Base-by-base conservation (phyloP, 1,140 invertebrate genomes). In the Gryon sp. region DNA sequence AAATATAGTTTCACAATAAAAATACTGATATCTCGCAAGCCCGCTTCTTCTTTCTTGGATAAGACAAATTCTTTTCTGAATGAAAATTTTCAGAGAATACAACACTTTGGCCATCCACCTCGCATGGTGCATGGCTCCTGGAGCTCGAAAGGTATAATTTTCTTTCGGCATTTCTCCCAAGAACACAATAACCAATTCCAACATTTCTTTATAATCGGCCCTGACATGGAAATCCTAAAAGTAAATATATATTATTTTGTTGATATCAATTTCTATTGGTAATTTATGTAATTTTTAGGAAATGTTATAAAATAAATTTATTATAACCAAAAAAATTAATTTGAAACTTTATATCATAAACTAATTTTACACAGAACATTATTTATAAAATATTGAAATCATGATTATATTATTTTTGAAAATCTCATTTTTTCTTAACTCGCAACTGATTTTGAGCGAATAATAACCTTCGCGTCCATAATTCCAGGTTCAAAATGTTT, bases 191-290 rank as follows among this genome's bases (percentile, higher is more conserved):
- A 15, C 76, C 11, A 89, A 55, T 66, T 84, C 78, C 7, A 89
- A 57, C 4, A 88, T 38, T 82, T 87, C 83, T n/a, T 78, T 72
- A 55, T 88, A 87, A 60, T 88, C 82, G 60, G 80, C 81, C 41
- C 80, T 46, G n/a, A 70, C 12, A n/a, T 18, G 15, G 19, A 20
- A 12, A 7, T 24, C 3, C 41, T 45, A 24, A 24, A 45, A 45
- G 12, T 45, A 36, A 12, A 30, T 34, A 36, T 52, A 52, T 30
- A 28, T 52, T 7, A 16, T 22, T 1, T 22, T 36, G 24, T 1
- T 34, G 4, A 14, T 14, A 11, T 11, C 48, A 12, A 36, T 36
- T 4, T 4, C 0, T 15, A n/a, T n/a, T n/a, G n/a, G n/a, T n/a
- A n/a, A n/a, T n/a, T n/a, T n/a, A n/a, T n/a, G n/a, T n/a, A n/a